Conservation (phyloP, 2,888 invertebrate genomes). For the Loripinus fragilis region DNA sequence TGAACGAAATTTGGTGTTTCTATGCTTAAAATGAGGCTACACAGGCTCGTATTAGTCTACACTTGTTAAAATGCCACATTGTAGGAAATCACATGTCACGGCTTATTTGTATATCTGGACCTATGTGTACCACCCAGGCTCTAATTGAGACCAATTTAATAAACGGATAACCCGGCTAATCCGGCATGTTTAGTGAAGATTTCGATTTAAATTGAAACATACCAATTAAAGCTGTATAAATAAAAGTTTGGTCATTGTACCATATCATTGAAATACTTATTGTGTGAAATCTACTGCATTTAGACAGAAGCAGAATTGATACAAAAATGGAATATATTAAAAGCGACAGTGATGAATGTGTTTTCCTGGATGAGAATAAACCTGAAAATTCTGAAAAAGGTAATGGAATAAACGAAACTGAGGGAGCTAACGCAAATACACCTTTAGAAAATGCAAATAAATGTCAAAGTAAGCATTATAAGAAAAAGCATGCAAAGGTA, state of each 20-base stretch:
- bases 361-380: too few relatives aligned
- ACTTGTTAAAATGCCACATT: too few relatives aligned
- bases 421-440: too few relatives aligned
- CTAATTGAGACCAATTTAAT: constrained; percentile 2
- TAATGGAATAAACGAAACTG: too few relatives aligned
- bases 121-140: background rate
- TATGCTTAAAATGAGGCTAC: too few relatives aligned
- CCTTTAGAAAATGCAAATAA: background rate
- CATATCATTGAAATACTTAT: background rate
- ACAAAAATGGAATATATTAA: background rate
- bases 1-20: too few relatives aligned
- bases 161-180: background rate
- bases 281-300: background rate
- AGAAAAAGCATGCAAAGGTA: background rate
- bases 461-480: background rate
- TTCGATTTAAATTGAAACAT: background rate
- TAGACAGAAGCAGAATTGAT: background rate
- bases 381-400: too few relatives aligned
- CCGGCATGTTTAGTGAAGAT: background rate
- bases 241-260: background rate
- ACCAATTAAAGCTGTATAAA: background rate
- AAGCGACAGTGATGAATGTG: too few relatives aligned
- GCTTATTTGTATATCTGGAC: too few relatives aligned
- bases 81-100: too few relatives aligned
- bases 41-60: too few relatives aligned